Evolutionary conservation across 2,797 vertebrate species (phyloP).

Genomic region (Onychomys leucogaster): DNA sequence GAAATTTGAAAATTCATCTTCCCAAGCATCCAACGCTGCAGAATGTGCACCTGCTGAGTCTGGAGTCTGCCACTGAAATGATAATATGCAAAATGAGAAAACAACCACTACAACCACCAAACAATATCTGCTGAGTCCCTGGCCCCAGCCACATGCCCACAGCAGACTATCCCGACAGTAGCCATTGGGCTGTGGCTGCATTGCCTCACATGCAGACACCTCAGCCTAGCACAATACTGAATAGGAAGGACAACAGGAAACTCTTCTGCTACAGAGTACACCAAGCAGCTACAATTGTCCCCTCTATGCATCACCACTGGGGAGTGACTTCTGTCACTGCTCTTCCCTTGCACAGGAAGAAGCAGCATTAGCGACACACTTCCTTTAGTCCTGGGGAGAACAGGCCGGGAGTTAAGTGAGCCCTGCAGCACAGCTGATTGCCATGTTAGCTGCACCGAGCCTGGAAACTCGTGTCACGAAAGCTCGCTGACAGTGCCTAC

Average conservation of each 20-base stretch:
- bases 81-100: background rate
- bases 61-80: background rate
- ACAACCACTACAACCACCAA: background rate
- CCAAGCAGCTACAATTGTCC: background rate
- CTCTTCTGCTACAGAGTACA: no score
- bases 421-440: background rate
- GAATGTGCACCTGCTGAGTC: background rate
- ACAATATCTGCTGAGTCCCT: no score
- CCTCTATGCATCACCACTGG: background rate
- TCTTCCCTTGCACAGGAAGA: background rate
- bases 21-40: background rate
- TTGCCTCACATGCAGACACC: background rate
- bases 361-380: background rate
- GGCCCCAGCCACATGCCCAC: background rate
- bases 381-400: background rate
- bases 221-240: background rate
- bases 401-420: background rate
- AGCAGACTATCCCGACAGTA: no score
- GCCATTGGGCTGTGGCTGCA: no score
- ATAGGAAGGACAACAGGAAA: background rate
- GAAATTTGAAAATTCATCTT: background rate
- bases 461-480: background rate
- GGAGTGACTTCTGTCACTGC: background rate
- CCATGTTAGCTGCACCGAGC: background rate
- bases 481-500: background rate